A percentile compares a stretch with the other conserved stretches of the same genome.
Evolutionary conservation across 1,140 invertebrate species (phyloP).

Genomic region (Ceratosolen solmsi): DNA sequence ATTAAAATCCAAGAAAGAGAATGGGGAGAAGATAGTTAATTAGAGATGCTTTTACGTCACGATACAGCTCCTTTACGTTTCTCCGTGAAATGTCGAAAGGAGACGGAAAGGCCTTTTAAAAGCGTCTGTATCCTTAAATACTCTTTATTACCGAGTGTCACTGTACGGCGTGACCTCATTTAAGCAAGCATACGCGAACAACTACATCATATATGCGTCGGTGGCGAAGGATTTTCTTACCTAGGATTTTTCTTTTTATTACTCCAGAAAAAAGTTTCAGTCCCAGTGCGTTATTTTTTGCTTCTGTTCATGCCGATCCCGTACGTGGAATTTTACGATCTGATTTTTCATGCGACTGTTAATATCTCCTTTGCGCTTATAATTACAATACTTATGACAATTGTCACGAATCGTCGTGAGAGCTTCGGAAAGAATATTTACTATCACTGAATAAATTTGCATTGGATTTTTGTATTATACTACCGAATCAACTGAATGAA

Average conservation of each 20-base stretch:
- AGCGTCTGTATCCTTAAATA: neutral
- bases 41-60: conserved; percentile 53
- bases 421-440: too few species aligned
- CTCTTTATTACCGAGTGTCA: neutral
- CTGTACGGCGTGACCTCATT: conserved; percentile 21
- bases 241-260: conserved; percentile 10
- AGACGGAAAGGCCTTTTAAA: conserved; percentile 27
- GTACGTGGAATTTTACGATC: too few species aligned
- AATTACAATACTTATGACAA: too few species aligned
- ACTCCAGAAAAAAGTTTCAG: neutral
- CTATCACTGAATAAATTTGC: too few species aligned
- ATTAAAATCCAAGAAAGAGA: conserved; percentile 31
- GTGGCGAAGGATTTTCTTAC: conserved; percentile 17
- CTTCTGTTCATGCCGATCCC: neutral
- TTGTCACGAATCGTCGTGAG: too few species aligned
- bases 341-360: neutral
- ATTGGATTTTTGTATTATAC: too few species aligned
- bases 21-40: conserved; percentile 53
- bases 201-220: neutral
- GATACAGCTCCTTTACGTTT: conserved; percentile 18
- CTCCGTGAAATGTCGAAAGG: conserved; percentile 39
- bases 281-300: neutral
- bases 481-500: too few species aligned
- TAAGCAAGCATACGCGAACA: neutral
- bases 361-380: neutral